A percentile compares a stretch with the other conserved stretches of the same genome.
Evolutionary conservation across 1,140 invertebrate species (phyloP).

Genomic region (Drosophila nikananu): DNA sequence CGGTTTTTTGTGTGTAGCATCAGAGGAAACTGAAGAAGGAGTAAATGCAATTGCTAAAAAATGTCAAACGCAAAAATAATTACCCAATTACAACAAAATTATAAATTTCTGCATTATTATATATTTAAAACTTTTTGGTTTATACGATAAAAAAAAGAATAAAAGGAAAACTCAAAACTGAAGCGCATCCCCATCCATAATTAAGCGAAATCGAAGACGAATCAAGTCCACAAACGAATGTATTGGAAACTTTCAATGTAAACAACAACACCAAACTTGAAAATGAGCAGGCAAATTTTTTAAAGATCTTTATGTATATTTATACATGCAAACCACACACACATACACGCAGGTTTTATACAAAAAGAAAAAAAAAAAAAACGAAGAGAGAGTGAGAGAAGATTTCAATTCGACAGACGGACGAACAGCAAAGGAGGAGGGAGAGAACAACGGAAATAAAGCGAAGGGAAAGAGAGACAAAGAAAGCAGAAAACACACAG

Average conservation of each 20-base stretch:
- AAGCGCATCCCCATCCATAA: slow-evolving; percentile 33
- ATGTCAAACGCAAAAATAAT: slow-evolving; percentile 49
- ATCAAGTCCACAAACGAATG: slow-evolving; percentile 23
- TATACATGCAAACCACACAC: slow-evolving; percentile 42
- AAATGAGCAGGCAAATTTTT: slow-evolving; percentile 74
- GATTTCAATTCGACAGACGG: slow-evolving; percentile 40
- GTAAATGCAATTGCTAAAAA: slow-evolving; percentile 43
- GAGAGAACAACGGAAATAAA: slow-evolving; percentile 12
- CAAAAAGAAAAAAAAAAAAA: slow-evolving; percentile 13
- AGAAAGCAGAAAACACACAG: slow-evolving; percentile 40
- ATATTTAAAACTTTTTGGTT: slow-evolving; percentile 80
- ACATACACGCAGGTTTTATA: slow-evolving; percentile 55
- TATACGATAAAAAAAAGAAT: slow-evolving; percentile 69
- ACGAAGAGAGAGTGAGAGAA: slow-evolving; percentile 41
- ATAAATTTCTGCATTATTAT: slow-evolving; percentile 83
- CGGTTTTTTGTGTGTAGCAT: slow-evolving; percentile 44
- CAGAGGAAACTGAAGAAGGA: slow-evolving; percentile 36
- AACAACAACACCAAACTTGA: slow-evolving; percentile 38
- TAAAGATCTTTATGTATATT: slow-evolving; percentile 72
- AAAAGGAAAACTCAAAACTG: slow-evolving; percentile 61
- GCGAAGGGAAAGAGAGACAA: slow-evolving; percentile 22
- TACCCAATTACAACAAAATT: slow-evolving; percentile 71
- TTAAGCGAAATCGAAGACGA: slow-evolving; percentile 35
- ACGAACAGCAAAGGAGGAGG: slow-evolving; percentile 5
- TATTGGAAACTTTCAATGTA: slow-evolving; percentile 63